Base-by-base conservation (phyloP, 2,113 vertebrate species). In the Fulmarus glacialis region DNA sequence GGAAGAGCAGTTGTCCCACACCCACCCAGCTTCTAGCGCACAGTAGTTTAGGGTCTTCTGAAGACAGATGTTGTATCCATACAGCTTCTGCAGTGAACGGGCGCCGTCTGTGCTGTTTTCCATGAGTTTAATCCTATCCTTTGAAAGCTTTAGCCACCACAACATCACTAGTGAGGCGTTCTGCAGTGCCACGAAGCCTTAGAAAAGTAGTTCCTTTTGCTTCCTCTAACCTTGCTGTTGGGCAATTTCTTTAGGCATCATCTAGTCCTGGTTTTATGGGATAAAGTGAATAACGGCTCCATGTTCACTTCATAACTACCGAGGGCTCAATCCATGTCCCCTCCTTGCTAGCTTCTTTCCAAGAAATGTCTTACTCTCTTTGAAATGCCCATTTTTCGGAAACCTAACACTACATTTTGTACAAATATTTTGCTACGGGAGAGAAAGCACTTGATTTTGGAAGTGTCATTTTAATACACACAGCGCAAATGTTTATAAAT, bases 401-500 rank as follows among this genome's bases (percentile, higher is more conserved):
- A 93, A 70, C 30, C 11, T 38, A 68, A 64, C 27, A 23, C 43
- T 48, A 32, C 0, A 15, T 79, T 91, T 94, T 58, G 32, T 32
- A 53, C 62, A 85, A 94, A 87, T 85, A 66, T 87, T 96, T 95
- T 77, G 81, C 84, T 77, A 30, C 53, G 32, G 40, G 12, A 79
- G 22, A 71, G 64, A 82, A 89, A 85, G 36, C 6, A 72, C 66
- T 87, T 80, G 87, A 36, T 86, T 91, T 94, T 94, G 82, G 79
- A 91, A 90, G 74, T 27, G 58, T 72, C 45, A 62, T 93, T 94
- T 90, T 63, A 88, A 73, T 58, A 43, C 50, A 67, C 1, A 0
- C 58, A 59, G 84, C 1, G 1, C 78, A 85, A 84, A 85, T 90
- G 87, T 97, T 97, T 97, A 97, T 97, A 96, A 94, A 95, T 93